Conservation (phyloP, 2,797 vertebrate genomes). For the Phoebastria nigripes region DNA sequence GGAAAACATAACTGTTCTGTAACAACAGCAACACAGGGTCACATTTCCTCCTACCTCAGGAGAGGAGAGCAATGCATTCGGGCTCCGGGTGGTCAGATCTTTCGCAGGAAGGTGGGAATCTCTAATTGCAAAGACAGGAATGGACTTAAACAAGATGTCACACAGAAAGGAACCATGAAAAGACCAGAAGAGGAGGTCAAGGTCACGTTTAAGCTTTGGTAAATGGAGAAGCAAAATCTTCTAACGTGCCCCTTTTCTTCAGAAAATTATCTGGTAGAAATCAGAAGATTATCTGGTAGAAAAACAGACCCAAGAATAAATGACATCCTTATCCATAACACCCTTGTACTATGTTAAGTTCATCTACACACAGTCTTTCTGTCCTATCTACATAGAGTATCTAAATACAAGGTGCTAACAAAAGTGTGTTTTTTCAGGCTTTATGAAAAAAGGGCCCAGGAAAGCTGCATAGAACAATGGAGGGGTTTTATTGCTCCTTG, state of each 20-base stretch:
- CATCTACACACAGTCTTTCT: not conserved
- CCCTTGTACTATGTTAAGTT: not conserved
- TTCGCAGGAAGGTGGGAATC: not conserved
- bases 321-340: not conserved
- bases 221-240: not conserved
- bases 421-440: rapidly evolving
- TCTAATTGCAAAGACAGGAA: not conserved
- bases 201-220: not conserved
- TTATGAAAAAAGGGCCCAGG: not conserved
- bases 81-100: not conserved
- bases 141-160: not conserved
- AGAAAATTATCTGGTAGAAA: not conserved
- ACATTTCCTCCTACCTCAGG: not conserved
- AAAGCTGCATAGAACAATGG: not conserved
- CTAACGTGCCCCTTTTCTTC: rapidly evolving
- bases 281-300: not conserved
- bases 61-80: not conserved
- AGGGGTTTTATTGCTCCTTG: rapidly evolving
- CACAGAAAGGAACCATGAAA: not conserved
- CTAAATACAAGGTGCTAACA: not conserved
- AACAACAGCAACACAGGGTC: not conserved
- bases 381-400: not conserved
- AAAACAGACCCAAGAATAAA: not conserved
- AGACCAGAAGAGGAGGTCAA: not conserved
- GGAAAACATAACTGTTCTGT: not conserved